These are phyloP conservation scores for Oryzias melastigma DNA, from an alignment of 2,113 vertebrate genomes.

Conservation along the genomic window DNA sequence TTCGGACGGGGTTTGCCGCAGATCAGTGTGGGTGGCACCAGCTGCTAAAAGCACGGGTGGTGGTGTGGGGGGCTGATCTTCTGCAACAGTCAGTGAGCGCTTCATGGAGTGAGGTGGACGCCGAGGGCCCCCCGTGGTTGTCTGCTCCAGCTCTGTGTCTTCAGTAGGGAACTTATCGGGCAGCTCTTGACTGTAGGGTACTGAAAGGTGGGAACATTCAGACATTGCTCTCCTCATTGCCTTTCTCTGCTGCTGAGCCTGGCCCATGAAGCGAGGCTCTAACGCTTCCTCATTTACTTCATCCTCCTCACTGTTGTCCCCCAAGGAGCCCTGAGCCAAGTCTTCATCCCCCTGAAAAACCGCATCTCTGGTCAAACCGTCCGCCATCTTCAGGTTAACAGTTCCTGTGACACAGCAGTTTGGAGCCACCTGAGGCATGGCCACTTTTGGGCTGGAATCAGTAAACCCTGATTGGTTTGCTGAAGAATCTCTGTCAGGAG, in stretches of 20 bases:
- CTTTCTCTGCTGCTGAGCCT: conserved; percentile 85
- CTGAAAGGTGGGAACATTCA: conserved; percentile 90
- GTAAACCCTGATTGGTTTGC: conserved; percentile 76
- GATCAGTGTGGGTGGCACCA: conserved; percentile 60
- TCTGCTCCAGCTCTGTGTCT: conserved; percentile 60
- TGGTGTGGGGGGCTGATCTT: conserved; percentile 78
- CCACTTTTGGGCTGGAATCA: conserved; percentile 44
- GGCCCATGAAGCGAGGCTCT: conserved; percentile 70
- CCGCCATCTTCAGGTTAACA: conserved; percentile 43
- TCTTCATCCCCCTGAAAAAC: conserved; percentile 19
- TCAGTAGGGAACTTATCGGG: conserved; percentile 87
- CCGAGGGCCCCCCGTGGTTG: conserved; percentile 58
- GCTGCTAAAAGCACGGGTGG: conserved; percentile 61
- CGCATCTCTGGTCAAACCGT: conserved; percentile 1
- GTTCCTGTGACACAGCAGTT: conserved; percentile 71
- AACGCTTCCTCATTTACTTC: conserved; percentile 61
- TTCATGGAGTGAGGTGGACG: conserved; percentile 78
- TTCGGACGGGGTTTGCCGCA: conserved; percentile 54
- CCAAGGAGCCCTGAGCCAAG: conserved; percentile 51
- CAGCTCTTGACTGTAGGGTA: conserved; percentile 85
- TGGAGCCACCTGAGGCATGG: conserved; percentile 69
- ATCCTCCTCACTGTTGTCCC: conserved; percentile 65
- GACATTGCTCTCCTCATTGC: conserved; percentile 92
- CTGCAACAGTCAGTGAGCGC: conserved; percentile 85
- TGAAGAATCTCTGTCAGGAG: conserved; percentile 17